Base-by-base conservation (phyloP, 2,113 vertebrate genomes). In the Melierax canorus region DNA sequence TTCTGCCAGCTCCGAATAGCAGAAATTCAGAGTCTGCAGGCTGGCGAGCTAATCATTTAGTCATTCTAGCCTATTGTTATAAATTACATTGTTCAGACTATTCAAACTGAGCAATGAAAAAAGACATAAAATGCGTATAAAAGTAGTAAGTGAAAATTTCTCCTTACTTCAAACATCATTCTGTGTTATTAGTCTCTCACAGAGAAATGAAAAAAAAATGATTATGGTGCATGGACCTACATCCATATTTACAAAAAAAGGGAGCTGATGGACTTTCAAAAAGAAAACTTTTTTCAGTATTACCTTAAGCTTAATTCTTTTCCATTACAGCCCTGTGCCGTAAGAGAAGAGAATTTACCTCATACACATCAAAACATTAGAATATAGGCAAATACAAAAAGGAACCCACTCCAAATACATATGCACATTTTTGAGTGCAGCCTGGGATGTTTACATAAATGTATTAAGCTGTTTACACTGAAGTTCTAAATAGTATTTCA, bases 241-340 rank as follows among this genome's bases (percentile, higher is more conserved):
- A 73, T 50, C 29, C 6, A 3, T 30, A 79, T 43, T 83, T 46
- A 75, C 7, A 24, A 68, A 71, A 43, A 69, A 73, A 10, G 2
- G 8, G 24, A 74, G 9, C 24, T 45, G 15, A 67, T 11, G 4
- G 10, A 82, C 32, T 72, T 62, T 12, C 4, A n/a, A 36, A 18
- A 74, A 50, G 10, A 59, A 29, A 20, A 12, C 14, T 22, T 15
- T 50, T 45, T 66, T n/a, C 26, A 71, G 11, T 22, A 51, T 46
- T 88, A 39, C 15, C 20, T 79, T 43, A 72, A 34, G 48, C 9
- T 64, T 83, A 26, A 10, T 20, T 63, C 16, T 53, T 82, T 59
- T 39, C 73, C 18, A 15, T 36, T 34, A 26, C 15, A 73, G 18
- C 6, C 30, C 55, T 74, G 8, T 0, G 1, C 20, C 0, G 0